A percentile compares a stretch with the other conserved stretches of the same genome.
Conservation (phyloP, 2,113 vertebrate genomes). For the Motacilla alba region DNA sequence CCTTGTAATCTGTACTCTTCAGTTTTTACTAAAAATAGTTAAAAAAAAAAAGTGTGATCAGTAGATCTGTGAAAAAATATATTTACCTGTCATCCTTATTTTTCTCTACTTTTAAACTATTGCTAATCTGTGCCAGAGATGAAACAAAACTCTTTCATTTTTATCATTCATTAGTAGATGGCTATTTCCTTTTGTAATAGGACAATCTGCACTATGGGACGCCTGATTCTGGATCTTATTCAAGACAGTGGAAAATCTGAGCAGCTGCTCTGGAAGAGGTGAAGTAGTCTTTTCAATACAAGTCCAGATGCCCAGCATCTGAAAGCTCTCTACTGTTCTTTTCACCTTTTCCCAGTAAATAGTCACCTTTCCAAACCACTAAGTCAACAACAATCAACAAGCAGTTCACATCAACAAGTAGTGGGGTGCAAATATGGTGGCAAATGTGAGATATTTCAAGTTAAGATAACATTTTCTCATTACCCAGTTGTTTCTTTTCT, state of each 20-base stretch:
- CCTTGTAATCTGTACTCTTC: not conserved
- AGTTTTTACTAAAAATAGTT: not conserved
- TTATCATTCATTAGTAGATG: not conserved
- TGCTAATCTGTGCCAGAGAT: not conserved
- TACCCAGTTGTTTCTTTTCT: not conserved
- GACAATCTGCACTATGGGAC: not conserved
- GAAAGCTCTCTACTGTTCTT: not conserved
- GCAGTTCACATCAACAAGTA: not conserved
- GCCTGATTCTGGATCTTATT: not conserved
- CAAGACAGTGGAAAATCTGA: not conserved
- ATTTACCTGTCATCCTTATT: not conserved
- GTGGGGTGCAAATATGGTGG: not conserved
- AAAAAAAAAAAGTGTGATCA: not conserved
- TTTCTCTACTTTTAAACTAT: not conserved
- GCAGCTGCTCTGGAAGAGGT: not conserved
- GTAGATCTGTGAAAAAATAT: not conserved
- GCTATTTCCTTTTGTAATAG: not conserved
- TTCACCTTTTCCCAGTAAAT: not conserved
- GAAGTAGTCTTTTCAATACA: rapidly evolving
- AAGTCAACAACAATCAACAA: not conserved
- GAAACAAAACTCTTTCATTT: not conserved
- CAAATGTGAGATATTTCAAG: not conserved
- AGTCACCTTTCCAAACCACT: not conserved
- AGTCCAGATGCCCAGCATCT: not conserved
- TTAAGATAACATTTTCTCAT: not conserved